Base-by-base conservation (phyloP, 2,888 invertebrate genomes). In the Dichetophora obliterata region DNA sequence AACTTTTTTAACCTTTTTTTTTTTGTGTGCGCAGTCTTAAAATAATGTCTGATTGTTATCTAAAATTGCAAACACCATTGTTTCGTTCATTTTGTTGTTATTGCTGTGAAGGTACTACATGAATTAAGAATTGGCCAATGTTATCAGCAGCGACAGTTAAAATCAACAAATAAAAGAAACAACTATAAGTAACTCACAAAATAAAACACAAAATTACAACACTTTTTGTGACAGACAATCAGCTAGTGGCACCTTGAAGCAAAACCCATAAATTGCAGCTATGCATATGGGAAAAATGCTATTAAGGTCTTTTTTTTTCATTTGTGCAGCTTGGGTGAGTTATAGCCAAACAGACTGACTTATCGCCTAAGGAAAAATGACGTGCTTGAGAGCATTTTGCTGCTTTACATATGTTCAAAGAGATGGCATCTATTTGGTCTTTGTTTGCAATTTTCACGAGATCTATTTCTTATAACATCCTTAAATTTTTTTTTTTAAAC, bases 61-160 rank as follows among this genome's bases (percentile, higher is more conserved):
- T 43, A 43, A 11, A 43, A 43, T 43, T 43, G 43, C 11, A 43
- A 43, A 37, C 8, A 11, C 43, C 43, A 43, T 43, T 43, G 11
- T 43, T 43, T 2, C 2, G 43, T 43, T 1, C 43, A 43, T 43
- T 43, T 43, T 43, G 11, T 43, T 43, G 43, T 43, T 37, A 37
- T 37, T 43, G 11, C 43, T 43, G 14, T 43, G 43, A 11, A 43
- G 11, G 2, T 27, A 31, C 27, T 59, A 16, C n/a, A 24, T 59
- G 59, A 59, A 5, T 9, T 3, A 16, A 9, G 24, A 63, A 34
- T 63, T 63, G 34, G n/a, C n/a, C n/a, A n/a, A 27, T 27, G 43
- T 66, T 66, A 70, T 34, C 70, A 70, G 54, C 11, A 57, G 19
- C 27, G 34, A 37, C 71, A 71, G 37, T 71, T 57, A 59, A 57